A percentile compares a stretch with the other conserved stretches of the same genome.
phyloP scores from a whole-genome alignment of 2,113 vertebrate species.

The Microtus richardsoni region DNA sequence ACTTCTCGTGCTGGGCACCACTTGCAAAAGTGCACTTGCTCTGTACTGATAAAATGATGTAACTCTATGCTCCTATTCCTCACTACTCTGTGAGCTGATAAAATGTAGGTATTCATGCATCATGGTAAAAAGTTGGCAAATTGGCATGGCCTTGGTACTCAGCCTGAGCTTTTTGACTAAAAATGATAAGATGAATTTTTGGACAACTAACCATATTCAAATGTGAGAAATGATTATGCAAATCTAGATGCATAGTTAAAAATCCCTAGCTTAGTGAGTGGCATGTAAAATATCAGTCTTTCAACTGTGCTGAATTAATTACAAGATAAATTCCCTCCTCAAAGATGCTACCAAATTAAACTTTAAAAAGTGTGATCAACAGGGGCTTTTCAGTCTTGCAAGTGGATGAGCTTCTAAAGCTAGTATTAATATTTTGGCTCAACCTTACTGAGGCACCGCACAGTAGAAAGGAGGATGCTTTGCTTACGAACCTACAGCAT shows the following conservation, averaged over 20 bases:
- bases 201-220: neutral
- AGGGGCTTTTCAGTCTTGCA: neutral
- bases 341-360: neutral
- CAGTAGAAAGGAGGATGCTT: neutral
- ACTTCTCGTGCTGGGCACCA: neutral
- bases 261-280: neutral
- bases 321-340: neutral
- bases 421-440: neutral
- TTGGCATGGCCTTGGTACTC: neutral
- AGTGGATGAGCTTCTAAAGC: neutral
- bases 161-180: neutral
- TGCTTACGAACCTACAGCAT: neutral
- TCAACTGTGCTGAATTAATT: neutral
- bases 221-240: neutral
- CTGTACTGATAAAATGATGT: neutral
- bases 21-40: neutral
- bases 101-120: neutral
- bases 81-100: neutral
- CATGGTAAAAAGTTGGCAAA: neutral
- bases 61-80: neutral
- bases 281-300: neutral
- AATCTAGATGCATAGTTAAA: neutral
- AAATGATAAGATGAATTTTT: neutral
- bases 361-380: neutral
- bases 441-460: neutral